Evolutionary conservation across 2,888 invertebrate genomes (phyloP), one percentile per base, ranked within the genome.

Genomic region (Psylliodes chrysocephalus): DNA sequence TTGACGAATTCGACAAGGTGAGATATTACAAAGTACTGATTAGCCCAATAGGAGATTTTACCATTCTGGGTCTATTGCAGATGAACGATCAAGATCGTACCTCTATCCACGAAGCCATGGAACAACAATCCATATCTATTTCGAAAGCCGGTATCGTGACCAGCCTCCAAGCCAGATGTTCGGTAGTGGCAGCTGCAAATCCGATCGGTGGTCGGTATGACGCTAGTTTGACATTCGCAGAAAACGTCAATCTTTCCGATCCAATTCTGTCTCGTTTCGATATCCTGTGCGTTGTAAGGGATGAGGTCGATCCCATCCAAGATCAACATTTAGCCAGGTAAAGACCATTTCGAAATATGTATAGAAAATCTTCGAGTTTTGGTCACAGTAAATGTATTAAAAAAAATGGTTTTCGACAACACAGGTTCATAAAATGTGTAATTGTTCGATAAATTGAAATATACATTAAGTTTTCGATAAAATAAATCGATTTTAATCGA

Each of bases 31-130:
- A n/a, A n/a, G n/a, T n/a, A n/a, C n/a, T n/a, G n/a, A n/a, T n/a
- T n/a, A n/a, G n/a, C n/a, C n/a, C n/a, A n/a, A n/a, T n/a, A n/a
- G n/a, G n/a, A n/a, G n/a, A n/a, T n/a, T n/a, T n/a, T n/a, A n/a
- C n/a, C n/a, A n/a, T n/a, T n/a, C n/a, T n/a, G n/a, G n/a, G n/a
- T n/a, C n/a, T n/a, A n/a, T n/a, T n/a, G n/a, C 38, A 90, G 89
- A 99, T 99, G 98, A 98, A 95, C 80, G 98, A 99, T 82, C 92
- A 93, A 78, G 98, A 99, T 84, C 86, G 98, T 54, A 99, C 98
- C 0, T 96, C 96, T 59, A 99, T 99, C 71, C 98, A 99, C 82
- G 99, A 99, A 83, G 99, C 99, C 2, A 99, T 99, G 99, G 99
- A 99, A 82, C 99, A 99, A 78, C 99, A 99, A 84, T 95, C 95